Conservation (phyloP, 2,797 vertebrate genomes). For the Pachyuromys duprasi region DNA sequence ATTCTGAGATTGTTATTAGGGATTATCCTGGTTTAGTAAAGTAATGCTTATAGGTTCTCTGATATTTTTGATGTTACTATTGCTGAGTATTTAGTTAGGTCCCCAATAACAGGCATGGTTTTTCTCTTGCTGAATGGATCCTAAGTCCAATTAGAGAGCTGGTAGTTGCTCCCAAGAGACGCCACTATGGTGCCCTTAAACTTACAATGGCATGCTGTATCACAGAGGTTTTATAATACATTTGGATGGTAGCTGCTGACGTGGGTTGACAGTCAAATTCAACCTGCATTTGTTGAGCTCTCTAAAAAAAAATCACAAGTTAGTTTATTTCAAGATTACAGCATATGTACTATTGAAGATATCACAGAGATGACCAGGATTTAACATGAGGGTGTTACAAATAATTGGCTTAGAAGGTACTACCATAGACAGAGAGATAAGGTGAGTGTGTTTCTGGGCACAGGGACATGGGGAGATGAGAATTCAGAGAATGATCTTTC, state of each 20-base stretch:
- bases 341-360: neutral
- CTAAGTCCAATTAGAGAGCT: neutral
- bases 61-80: neutral
- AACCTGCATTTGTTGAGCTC: neutral
- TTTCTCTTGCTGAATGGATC: neutral
- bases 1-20: neutral
- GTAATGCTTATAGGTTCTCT: neutral
- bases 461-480: neutral
- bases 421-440: neutral
- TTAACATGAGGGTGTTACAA: slow-evolving; percentile 36
- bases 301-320: slow-evolving; percentile 9
- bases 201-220: neutral
- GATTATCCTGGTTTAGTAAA: neutral
- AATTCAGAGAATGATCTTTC: neutral
- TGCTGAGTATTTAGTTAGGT: neutral
- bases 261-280: neutral
- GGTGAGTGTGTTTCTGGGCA: neutral
- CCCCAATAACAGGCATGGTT: neutral
- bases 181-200: too few relatives aligned
- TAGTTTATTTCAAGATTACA: neutral
- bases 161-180: neutral
- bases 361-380: neutral
- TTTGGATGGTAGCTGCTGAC: neutral
- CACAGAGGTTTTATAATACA: neutral
- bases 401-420: neutral